Evolutionary conservation across 2,797 vertebrate genomes (phyloP).

Genomic region (Crocodylus rhombifer): DNA sequence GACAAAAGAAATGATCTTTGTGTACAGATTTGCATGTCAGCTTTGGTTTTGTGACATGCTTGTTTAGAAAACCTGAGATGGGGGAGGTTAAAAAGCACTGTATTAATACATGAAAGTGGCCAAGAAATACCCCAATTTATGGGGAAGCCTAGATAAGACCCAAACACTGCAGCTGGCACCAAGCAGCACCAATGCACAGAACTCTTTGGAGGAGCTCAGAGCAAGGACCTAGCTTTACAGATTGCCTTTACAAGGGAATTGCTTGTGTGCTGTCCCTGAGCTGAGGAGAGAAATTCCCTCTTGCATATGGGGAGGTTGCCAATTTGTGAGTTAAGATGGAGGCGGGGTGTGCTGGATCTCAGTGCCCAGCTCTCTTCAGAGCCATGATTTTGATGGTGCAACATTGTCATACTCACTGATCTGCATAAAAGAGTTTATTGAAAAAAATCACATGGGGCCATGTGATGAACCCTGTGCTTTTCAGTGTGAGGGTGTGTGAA

Average conservation of each 20-base stretch:
- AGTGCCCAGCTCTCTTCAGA: not conserved
- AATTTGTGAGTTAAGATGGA: not conserved
- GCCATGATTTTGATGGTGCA: not conserved
- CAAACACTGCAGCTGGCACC: not conserved
- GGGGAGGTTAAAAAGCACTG: not conserved
- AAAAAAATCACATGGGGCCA: not conserved
- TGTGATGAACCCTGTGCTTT: no score
- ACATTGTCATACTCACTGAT: not conserved
- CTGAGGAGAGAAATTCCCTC: not conserved
- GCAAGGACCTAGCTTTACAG: not conserved
- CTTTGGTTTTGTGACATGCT: not conserved
- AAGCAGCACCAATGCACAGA: not conserved
- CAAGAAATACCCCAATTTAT: not conserved
- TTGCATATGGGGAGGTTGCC: not conserved
- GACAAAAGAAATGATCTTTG: not conserved
- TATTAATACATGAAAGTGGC: not conserved
- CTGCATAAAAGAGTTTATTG: no score
- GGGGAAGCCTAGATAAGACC: not conserved
- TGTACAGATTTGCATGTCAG: not conserved
- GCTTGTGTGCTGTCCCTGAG: not conserved
- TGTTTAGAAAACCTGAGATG: not conserved
- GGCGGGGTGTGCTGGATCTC: not conserved
- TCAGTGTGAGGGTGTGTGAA: not conserved
- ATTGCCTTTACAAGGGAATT: not conserved
- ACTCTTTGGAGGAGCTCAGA: not conserved